Conservation (phyloP, 1,140 invertebrate species). For the Magallana angulata region DNA sequence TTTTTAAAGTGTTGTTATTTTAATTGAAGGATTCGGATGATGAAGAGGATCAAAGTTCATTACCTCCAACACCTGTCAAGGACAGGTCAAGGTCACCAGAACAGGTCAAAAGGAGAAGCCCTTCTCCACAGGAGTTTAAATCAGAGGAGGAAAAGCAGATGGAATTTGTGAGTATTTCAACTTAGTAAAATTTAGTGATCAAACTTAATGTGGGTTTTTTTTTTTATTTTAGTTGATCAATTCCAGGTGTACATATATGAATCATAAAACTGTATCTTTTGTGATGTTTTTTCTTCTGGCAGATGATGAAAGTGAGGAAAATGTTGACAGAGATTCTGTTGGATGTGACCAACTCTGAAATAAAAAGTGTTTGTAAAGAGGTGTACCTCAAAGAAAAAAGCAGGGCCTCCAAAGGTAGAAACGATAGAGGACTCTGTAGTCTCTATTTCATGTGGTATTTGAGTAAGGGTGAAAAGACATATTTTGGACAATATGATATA, state of each 20-base stretch:
- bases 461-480: not conserved
- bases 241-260: no score
- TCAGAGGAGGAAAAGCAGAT: constrained; percentile 78
- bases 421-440: not conserved
- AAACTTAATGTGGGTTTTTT: no score
- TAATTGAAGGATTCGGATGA: constrained; percentile 63
- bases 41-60: constrained; percentile 63
- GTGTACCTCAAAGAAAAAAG: constrained; percentile 83
- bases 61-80: constrained; percentile 54
- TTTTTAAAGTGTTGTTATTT: not conserved
- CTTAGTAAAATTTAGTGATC: not conserved
- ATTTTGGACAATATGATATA: not conserved
- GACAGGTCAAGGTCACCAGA: constrained; percentile 46
- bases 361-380: constrained; percentile 89
- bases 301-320: constrained; percentile 93
- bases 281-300: constrained; percentile 62
- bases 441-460: constrained; percentile 21
- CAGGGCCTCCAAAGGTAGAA: constrained; percentile 84
- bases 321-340: constrained; percentile 94
- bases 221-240: no score
- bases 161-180: constrained; percentile 70
- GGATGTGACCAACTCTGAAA: constrained; percentile 95
- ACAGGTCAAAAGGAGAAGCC: constrained; percentile 62
- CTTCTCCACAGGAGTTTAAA: constrained; percentile 73
- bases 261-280: not conserved